phyloP scores from a whole-genome alignment of 2,888 invertebrate genomes.

The Chymomyza amoena region DNA sequence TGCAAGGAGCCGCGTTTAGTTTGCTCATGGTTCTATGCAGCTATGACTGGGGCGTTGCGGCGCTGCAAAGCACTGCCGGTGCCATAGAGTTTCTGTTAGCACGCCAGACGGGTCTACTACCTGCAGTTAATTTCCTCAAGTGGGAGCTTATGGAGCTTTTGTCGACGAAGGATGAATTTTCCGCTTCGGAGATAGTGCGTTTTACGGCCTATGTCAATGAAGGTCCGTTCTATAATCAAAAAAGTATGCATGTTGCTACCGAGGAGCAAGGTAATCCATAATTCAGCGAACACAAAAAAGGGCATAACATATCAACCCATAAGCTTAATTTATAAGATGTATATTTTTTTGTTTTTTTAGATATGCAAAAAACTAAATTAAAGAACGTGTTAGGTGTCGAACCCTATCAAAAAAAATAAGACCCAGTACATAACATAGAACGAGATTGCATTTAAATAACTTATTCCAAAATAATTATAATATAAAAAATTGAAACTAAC shows the following conservation, averaged over 20 bases:
- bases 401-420: not conserved
- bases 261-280: constrained; percentile 79
- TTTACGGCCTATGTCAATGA: constrained; percentile 86
- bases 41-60: constrained; percentile 89
- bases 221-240: constrained; percentile 88
- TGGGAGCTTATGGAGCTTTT: constrained; percentile 85
- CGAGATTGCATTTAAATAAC: not conserved
- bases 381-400: too few relatives aligned
- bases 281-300: not conserved
- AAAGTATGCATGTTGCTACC: constrained; percentile 86
- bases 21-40: constrained; percentile 84
- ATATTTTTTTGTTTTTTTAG: not conserved
- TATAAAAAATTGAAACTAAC: not conserved
- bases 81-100: constrained; percentile 88
- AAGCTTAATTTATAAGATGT: not conserved
- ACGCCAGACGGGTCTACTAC: constrained; percentile 84
- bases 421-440: too few relatives aligned
- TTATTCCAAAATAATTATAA: not conserved
- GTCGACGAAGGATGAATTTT: constrained; percentile 81
- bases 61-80: constrained; percentile 86
- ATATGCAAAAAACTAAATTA: too few relatives aligned
- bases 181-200: constrained; percentile 82
- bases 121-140: constrained; percentile 82
- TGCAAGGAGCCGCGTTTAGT: constrained; percentile 84
- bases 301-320: not conserved